Conservation (phyloP, 92 coral and sea anemone genomes). For the Porites evermanni region DNA sequence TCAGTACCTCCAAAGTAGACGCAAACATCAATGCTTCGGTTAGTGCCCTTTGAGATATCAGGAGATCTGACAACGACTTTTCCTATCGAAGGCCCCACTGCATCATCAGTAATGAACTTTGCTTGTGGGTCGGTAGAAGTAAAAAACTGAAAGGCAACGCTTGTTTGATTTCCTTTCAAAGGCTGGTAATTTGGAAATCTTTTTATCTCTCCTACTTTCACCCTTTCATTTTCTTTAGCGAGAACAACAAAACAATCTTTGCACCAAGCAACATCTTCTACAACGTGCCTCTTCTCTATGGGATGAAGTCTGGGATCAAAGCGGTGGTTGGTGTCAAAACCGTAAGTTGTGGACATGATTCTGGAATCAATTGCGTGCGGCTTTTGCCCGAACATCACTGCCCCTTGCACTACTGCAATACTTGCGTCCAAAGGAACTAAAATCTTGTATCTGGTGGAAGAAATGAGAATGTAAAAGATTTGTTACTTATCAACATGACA, state of each 20-base stretch:
- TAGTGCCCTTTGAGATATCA: slow-evolving; percentile 50
- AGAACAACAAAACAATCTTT: slow-evolving; percentile 59
- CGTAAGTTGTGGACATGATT: slow-evolving; percentile 61
- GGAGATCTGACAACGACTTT: slow-evolving; percentile 59
- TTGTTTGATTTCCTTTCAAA: slow-evolving; percentile 44
- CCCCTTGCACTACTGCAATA: slow-evolving; percentile 72
- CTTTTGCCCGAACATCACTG: slow-evolving; percentile 76
- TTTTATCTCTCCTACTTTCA: slow-evolving; percentile 55
- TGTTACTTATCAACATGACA: no score
- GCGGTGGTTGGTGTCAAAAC: slow-evolving; percentile 32
- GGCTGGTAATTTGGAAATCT: slow-evolving; percentile 47
- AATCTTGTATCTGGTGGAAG: no score
- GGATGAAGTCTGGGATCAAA: slow-evolving; percentile 64
- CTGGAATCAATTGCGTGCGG: slow-evolving; percentile 62
- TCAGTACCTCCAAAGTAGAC: slow-evolving; percentile 72
- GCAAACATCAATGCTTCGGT: slow-evolving; percentile 50
- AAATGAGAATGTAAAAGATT: no score
- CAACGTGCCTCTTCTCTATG: slow-evolving; percentile 37
- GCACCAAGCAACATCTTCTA: slow-evolving; percentile 58
- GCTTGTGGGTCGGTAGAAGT: slow-evolving; percentile 46
- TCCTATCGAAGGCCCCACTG: slow-evolving; percentile 58
- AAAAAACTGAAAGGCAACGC: slow-evolving; percentile 56
- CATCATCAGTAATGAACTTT: slow-evolving; percentile 59
- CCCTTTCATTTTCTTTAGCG: slow-evolving; percentile 64
- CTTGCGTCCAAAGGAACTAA: background rate